Evolutionary conservation across 2,113 vertebrate genomes (phyloP).

Genomic region (Dasyprocta punctata): DNA sequence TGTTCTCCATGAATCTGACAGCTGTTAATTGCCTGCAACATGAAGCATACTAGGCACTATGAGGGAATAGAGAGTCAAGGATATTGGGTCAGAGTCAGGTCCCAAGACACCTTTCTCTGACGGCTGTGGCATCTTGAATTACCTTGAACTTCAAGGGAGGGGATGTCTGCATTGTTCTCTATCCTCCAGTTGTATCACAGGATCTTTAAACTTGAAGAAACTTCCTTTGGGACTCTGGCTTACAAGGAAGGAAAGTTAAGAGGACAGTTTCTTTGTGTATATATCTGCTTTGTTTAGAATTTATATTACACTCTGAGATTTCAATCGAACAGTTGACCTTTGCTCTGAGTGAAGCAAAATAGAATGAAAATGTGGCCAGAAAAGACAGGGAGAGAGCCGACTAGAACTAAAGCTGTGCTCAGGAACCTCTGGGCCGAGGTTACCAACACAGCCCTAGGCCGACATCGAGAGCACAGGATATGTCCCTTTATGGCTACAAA

Average conservation of each 20-base stretch:
- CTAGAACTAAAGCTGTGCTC: background rate
- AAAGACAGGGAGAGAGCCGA: background rate
- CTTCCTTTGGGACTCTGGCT: background rate
- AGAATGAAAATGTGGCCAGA: background rate
- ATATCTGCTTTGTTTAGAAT: constrained; percentile 17
- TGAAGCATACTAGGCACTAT: background rate
- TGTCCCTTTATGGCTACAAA: fast-evolving
- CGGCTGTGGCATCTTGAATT: background rate
- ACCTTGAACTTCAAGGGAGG: background rate
- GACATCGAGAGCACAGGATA: too few species aligned
- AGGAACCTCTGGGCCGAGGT: fast-evolving
- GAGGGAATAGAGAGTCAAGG: background rate
- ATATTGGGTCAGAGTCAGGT: background rate
- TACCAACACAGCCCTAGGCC: background rate
- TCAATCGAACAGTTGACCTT: background rate
- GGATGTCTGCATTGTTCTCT: background rate
- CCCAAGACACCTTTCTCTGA: background rate
- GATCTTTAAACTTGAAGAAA: background rate
- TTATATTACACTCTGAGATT: constrained; percentile 15
- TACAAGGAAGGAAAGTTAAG: background rate
- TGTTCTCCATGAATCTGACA: background rate
- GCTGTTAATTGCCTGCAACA: background rate
- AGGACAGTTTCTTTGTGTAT: background rate
- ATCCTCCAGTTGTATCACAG: background rate
- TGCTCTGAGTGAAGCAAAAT: background rate